phyloP scores from a whole-genome alignment of 2,113 vertebrate genomes.

The Corythaeola cristata region DNA sequence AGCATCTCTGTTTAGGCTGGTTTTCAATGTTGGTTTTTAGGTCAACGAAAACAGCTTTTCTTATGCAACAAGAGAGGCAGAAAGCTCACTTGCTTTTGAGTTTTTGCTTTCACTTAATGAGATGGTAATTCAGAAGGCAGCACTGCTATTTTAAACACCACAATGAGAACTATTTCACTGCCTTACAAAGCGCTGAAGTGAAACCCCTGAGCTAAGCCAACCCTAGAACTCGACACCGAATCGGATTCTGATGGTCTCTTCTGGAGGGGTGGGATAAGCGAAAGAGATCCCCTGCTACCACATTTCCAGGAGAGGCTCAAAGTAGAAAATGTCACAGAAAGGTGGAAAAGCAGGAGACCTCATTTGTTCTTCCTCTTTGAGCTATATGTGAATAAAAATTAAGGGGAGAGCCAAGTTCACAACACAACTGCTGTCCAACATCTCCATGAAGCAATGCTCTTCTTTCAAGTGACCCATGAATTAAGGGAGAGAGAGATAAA shows the following conservation, averaged over 20 bases:
- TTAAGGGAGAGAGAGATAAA: background rate
- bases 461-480: background rate
- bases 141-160: background rate
- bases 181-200: background rate
- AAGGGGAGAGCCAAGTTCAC: background rate
- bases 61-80: slow-evolving; percentile 25
- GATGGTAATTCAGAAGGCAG: slow-evolving; percentile 56
- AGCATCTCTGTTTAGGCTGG: slow-evolving; percentile 2
- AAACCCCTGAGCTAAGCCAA: background rate
- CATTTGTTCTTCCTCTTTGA: background rate
- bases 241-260: background rate
- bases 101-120: slow-evolving; percentile 52
- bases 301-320: background rate
- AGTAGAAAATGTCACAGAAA: background rate
- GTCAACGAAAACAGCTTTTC: slow-evolving; percentile 64
- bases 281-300: background rate
- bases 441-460: background rate
- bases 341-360: background rate
- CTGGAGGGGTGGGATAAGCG: background rate
- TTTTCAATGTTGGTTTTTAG: slow-evolving; percentile 47
- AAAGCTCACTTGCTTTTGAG: slow-evolving; percentile 35
- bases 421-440: background rate
- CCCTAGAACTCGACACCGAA: background rate
- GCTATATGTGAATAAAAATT: background rate
- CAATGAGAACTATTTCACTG: background rate